Conservation (phyloP, 2,888 invertebrate genomes). For the Drosophila niveifrons region DNA sequence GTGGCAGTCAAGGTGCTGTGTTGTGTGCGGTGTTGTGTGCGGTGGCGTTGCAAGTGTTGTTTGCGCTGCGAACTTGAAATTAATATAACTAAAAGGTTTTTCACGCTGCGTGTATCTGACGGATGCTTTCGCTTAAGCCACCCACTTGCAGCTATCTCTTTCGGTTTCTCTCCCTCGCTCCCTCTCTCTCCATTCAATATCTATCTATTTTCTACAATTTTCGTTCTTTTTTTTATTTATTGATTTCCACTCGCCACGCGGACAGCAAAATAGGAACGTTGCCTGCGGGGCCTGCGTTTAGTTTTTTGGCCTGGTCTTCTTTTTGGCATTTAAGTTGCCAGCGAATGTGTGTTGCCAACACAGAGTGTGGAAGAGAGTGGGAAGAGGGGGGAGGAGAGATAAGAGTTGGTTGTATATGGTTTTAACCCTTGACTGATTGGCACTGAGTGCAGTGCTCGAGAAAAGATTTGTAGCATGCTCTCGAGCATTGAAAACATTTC, state of each 20-base stretch:
- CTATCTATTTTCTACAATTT: conserved; percentile 17
- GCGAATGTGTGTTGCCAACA: conserved; percentile 31
- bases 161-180: too few relatives aligned
- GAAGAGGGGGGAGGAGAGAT: conserved; percentile 3
- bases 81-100: conserved; percentile 81
- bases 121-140: conserved; percentile 40
- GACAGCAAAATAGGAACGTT: conserved; percentile 16
- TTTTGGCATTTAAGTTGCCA: conserved; percentile 38
- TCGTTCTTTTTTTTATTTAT: conserved; percentile 52
- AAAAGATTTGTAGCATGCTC: not conserved
- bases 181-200: not conserved
- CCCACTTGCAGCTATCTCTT: too few relatives aligned
- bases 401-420: conserved; percentile 22
- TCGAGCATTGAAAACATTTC: conserved; percentile 10
- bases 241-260: conserved; percentile 60
- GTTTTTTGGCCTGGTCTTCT: conserved; percentile 44
- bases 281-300: conserved; percentile 58
- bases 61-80: conserved; percentile 70
- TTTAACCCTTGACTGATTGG: conserved; percentile 51
- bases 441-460: conserved; percentile 26
- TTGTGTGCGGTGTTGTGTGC: not conserved
- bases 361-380: not conserved
- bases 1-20: conserved; percentile 27
- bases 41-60: conserved; percentile 34
- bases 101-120: conserved; percentile 68